Base-by-base conservation (phyloP, 1,140 invertebrate genomes). In the Vanessa tameamea region DNA sequence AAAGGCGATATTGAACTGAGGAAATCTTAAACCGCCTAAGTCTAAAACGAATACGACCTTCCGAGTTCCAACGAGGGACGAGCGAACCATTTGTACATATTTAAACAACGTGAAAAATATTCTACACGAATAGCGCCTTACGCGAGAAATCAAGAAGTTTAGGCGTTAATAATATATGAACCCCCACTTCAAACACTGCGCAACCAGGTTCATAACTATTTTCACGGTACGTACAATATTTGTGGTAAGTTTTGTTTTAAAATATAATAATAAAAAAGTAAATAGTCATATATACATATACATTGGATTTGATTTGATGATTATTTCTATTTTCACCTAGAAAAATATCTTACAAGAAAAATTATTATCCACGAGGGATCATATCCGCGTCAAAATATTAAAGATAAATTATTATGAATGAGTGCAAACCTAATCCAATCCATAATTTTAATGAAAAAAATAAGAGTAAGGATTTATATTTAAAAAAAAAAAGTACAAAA, bases 21-120 rank as follows among this genome's bases (percentile, higher is more conserved):
- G 73, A 71, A 53, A 20, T 20, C 20, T 64, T 51, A 75, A 68
- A 75, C 57, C 53, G 37, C 69, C 64, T 71, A 31, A 61, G 64
- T 65, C 70, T 73, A 75, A 76, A 74, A 78, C 43, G 57, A 69
- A 78, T 69, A 51, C 68, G 72, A 73, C 77, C 75, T 79, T 77
- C 69, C 70, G 50, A 47, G 63, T 67, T 73, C 69, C 75, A 50
- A 68, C 66, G 73, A 73, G 70, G 72, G 72, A 77, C 26, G 61
- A 69, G 61, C 75, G 65, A 69, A 51, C 77, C 71, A 81, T 82
- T 81, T 80, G 77, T 81, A 73, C 79, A 84, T 84, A 84, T 81
- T 81, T 84, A 77, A 84, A 73, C 71, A 78, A 65, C 76, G 57
- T 82, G 76, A 82, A 81, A 84, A 79, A 84, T 77, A 77, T 68